Conservation (phyloP, 2,888 invertebrate genomes). For the Cheiracanthium punctorium region DNA sequence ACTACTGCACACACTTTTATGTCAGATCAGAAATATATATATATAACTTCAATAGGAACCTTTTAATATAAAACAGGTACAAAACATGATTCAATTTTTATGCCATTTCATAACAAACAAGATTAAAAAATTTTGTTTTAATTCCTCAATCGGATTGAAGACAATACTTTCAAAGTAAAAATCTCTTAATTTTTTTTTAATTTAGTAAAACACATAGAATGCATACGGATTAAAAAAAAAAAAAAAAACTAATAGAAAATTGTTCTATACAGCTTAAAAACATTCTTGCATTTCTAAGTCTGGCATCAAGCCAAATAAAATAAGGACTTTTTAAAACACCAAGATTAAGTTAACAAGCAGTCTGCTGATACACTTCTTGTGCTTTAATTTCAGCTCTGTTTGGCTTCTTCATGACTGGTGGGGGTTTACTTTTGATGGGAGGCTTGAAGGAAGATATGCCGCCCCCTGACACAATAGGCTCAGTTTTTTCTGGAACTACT, state of each 20-base stretch:
- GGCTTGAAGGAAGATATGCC: slow-evolving; percentile 75
- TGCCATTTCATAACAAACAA: background rate
- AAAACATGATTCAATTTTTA: background rate
- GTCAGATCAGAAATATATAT: slow-evolving; percentile 2
- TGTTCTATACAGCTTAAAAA: slow-evolving; percentile 52
- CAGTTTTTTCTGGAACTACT: slow-evolving; percentile 18
- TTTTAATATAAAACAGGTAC: slow-evolving; percentile 13
- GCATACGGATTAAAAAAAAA: background rate
- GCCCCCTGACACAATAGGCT: background rate
- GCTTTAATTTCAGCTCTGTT: slow-evolving; percentile 73
- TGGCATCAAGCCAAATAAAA: background rate
- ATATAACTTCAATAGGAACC: slow-evolving; percentile 17
- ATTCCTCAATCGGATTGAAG: too few relatives aligned
- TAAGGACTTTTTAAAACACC: slow-evolving; percentile 7
- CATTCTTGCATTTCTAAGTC: background rate
- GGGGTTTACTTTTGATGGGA: slow-evolving; percentile 84
- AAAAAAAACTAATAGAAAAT: background rate
- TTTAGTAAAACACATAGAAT: background rate
- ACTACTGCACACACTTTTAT: background rate
- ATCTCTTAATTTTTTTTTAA: background rate
- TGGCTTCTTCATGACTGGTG: slow-evolving; percentile 85
- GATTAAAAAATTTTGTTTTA: too few relatives aligned
- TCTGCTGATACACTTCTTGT: slow-evolving; percentile 62
- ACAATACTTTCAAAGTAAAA: background rate
- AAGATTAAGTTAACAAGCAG: slow-evolving; percentile 45